Conservation (phyloP, 30 jellyfish, hydroid and myxozoan species). For the Nemopilema nomurai region DNA sequence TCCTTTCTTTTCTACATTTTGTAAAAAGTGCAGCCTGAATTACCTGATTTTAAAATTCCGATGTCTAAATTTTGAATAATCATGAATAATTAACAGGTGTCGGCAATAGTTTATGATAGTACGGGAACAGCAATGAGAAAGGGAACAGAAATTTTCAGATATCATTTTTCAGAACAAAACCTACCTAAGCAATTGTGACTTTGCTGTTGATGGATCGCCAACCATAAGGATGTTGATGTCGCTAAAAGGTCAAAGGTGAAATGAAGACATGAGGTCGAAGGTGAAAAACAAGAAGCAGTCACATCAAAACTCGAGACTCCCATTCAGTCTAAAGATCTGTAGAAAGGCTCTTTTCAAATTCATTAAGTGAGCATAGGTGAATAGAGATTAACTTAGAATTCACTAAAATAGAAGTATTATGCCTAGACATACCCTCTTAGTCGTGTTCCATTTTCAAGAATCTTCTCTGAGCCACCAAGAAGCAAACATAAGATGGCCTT, state of each 20-base stretch:
- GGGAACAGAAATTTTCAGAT: no score
- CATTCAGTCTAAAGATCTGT: no score
- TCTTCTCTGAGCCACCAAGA: conserved; percentile 98
- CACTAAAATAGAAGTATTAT: no score
- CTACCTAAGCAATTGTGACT: conserved; percentile 95
- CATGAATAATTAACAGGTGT: no score
- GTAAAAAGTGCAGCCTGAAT: not conserved
- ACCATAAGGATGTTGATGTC: conserved; percentile 97
- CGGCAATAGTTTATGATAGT: no score
- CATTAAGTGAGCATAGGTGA: no score
- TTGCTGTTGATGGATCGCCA: conserved; percentile 99
- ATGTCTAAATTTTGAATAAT: no score
- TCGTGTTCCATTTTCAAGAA: conserved; percentile 97
- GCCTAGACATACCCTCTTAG: conserved; percentile 93
- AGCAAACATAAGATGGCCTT: conserved; percentile 94
- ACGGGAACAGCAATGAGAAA: no score
- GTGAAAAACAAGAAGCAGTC: not conserved
- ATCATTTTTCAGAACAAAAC: not conserved
- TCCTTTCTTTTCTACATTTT: not conserved
- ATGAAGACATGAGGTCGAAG: not conserved
- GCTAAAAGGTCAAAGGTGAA: conserved; percentile 33
- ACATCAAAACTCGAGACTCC: no score
- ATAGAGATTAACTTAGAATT: not conserved
- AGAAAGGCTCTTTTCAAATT: no score
- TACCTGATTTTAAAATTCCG: no score